A percentile compares a stretch with the other conserved stretches of the same genome.
Evolutionary conservation across 1,140 invertebrate species (phyloP).

Genomic region (Micrasema longulum): DNA sequence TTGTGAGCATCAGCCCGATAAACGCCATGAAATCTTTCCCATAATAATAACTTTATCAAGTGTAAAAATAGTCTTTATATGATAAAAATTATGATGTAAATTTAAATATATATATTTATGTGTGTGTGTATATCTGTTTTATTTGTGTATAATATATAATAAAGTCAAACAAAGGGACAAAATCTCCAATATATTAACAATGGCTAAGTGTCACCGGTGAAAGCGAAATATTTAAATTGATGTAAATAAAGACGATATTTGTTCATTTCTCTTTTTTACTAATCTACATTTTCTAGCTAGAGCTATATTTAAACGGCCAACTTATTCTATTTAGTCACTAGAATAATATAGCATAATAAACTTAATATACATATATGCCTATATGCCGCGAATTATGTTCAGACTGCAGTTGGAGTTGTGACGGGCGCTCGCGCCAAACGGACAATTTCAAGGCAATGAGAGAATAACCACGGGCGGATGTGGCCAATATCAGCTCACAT

Average conservation of each 20-base stretch:
- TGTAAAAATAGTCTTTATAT: constrained; percentile 52
- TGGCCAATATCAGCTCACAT: constrained; percentile 6
- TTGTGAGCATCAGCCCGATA: not conserved
- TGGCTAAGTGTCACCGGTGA: constrained; percentile 38
- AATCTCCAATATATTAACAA: constrained; percentile 39
- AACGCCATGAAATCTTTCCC: constrained; percentile 21
- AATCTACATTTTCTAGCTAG: constrained; percentile 51
- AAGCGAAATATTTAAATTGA: constrained; percentile 42
- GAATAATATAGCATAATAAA: constrained; percentile 36
- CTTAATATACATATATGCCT: constrained; percentile 13
- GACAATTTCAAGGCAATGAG: constrained; percentile 5
- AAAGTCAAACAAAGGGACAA: constrained; percentile 29
- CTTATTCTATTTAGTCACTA: constrained; percentile 44
- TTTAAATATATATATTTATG: constrained; percentile 48
- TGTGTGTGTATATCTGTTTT: constrained; percentile 11
- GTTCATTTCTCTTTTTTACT: constrained; percentile 30
- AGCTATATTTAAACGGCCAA: constrained; percentile 46
- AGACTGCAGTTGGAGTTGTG: not conserved
- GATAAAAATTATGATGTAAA: constrained; percentile 48
- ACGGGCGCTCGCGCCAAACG: not conserved
- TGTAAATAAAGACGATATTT: constrained; percentile 43
- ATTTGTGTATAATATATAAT: constrained; percentile 37
- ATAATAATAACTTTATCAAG: constrained; percentile 48
- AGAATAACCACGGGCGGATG: not conserved
- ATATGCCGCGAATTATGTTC: not conserved